phyloP scores from a whole-genome alignment of 2,113 vertebrate genomes.

The Prolemur simus region DNA sequence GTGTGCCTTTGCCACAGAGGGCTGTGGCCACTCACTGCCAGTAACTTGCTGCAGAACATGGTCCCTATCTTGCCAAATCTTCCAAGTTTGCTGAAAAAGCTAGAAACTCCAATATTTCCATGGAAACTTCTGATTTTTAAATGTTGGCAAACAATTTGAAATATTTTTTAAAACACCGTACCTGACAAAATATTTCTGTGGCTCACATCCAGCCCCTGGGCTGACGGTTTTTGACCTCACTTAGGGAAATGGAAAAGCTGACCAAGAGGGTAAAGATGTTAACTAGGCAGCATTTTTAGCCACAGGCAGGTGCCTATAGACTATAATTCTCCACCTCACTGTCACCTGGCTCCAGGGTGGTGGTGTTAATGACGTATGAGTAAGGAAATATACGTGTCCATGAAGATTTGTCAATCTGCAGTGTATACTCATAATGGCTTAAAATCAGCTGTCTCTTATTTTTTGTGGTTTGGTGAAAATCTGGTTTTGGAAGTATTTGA shows the following conservation, averaged over 20 bases:
- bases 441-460: conserved; percentile 12
- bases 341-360: background rate
- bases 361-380: background rate
- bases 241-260: background rate
- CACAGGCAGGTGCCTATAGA: background rate
- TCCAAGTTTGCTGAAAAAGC: background rate
- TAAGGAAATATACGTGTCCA: background rate
- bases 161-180: background rate
- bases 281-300: background rate
- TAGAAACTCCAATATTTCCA: background rate
- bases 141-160: background rate
- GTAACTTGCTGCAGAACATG: background rate
- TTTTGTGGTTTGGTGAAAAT: conserved; percentile 52
- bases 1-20: rapidly evolving
- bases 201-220: background rate
- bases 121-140: background rate
- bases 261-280: background rate
- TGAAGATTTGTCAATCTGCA: background rate
- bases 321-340: background rate
- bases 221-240: background rate
- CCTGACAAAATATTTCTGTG: background rate
- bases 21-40: background rate
- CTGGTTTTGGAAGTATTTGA: conserved; percentile 34
- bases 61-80: background rate
- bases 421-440: background rate